Base-by-base conservation (phyloP, 2,888 invertebrate species). In the Cephus spinipes region DNA sequence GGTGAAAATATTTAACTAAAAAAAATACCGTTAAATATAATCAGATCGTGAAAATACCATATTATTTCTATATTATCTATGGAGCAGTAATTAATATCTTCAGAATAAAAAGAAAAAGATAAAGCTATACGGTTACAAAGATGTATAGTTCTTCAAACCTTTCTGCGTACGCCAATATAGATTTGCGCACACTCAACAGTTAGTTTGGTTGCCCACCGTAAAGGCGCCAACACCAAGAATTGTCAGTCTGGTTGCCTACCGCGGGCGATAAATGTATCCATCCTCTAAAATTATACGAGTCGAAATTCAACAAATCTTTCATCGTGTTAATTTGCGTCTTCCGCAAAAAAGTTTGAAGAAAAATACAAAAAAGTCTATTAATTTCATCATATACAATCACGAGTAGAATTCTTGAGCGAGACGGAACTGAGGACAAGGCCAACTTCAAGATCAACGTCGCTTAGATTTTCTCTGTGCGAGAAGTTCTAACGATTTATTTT, bases 201-300 rank as follows among this genome's bases (percentile, higher is more conserved):
- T 78, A 79, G 80, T 81, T 80, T 81, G 40, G 80, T 79, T 83
- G 84, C 85, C 84, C 83, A 82, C 82, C 81, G 83, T 79, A 77
- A 77, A 82, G 83, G 82, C 84, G 85, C 83, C 81, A 83, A 84
- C 81, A 82, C 82, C 81, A 81, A 81, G 79, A 79, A 75, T 73
- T 82, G 83, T 85, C 87, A 88, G 87, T 88, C 84, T 84, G 87
- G 85, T 86, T 87, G 87, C 85, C 87, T 85, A 84, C 84, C 83
- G 84, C 83, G 85, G 86, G 85, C 87, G 85, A 81, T 82, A 82
- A 80, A 82, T 83, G 79, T 55, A 81, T 79, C 81, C 75, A 84
- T 79, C 84, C 81, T 79, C 75, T 68, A 73, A 31, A 31, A 71
- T 71, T 71, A 9, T 23, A 23, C 71, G 15, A 71, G 15, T 71